Evolutionary conservation across 2,113 vertebrate genomes (phyloP), one percentile per base, ranked within the genome.

Genomic region (Sarotherodon lohbergeri): DNA sequence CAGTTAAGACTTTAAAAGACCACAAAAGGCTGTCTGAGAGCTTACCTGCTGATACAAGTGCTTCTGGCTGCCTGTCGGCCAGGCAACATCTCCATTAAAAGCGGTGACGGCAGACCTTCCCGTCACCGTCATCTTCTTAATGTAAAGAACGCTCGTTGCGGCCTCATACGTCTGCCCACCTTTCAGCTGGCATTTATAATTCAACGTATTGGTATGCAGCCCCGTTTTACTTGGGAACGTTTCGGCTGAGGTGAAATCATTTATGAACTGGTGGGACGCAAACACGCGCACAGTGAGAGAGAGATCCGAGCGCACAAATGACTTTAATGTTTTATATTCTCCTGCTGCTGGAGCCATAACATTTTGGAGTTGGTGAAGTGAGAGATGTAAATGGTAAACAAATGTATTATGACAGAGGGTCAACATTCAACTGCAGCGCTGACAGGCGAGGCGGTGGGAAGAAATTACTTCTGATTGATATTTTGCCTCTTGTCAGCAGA

Each of bases 381-480:
- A 89, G 84, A 86, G 86, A 92, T 88, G 88, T 88, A 93, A 94
- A 94, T 85, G 82, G 81, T 92, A 92, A 95, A 95, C 92, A 95
- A 95, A 94, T 90, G 92, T 91, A 80, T 92, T 84, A 84, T 90
- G 94, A 94, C 94, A 93, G 92, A 86, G 88, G 94, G 94, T 94
- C 92, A 91, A 93, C 89, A 80, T 88, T 81, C 10, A 19, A 84
- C 83, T 81, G 87, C 85, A 2, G 89, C 6, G 29, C 85, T 85
- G 95, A 94, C 94, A 94, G 88, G 86, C 19, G 52, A 91, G 90
- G 88, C 90, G 71, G 90, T 61, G 6, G 81, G 80, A 92, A 91
- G 90, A 93, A 94, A 94, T 91, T 80, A 94, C 92, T 87, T 93
- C 90, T 91, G 92, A 95, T 92, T 94, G 93, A 94, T 94, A 94